A percentile compares a stretch with the other conserved stretches of the same genome.
phyloP scores from a whole-genome alignment of 2,113 vertebrate species.

The Hiodon tergisus region DNA sequence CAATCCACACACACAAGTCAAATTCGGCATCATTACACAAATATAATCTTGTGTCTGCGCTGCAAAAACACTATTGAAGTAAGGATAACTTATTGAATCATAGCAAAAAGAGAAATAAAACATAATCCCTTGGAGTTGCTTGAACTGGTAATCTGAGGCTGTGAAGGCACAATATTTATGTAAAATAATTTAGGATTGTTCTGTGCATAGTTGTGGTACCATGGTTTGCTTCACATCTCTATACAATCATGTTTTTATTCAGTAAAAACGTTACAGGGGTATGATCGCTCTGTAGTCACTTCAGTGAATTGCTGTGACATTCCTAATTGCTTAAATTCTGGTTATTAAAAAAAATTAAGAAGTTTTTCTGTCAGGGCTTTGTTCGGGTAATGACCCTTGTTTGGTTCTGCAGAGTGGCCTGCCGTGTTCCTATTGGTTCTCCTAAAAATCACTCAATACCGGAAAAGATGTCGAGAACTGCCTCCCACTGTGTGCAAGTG shows the following conservation, averaged over 20 bases:
- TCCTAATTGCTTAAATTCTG: neutral
- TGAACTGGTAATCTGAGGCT: slow-evolving; percentile 17
- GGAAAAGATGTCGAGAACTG: neutral
- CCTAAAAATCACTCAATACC: neutral
- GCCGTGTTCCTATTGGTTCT: neutral
- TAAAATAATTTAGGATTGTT: slow-evolving; percentile 24
- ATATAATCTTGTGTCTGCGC: neutral
- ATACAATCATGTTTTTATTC: neutral
- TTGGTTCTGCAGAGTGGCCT: neutral
- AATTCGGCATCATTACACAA: neutral
- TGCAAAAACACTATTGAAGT: slow-evolving; percentile 3
- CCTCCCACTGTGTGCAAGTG: neutral
- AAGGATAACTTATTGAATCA: slow-evolving; percentile 21
- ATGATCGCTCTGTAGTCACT: neutral
- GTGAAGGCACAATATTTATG: slow-evolving; percentile 16
- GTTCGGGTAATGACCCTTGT: neutral
- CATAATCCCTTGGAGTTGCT: slow-evolving; percentile 7
- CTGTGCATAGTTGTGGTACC: slow-evolving; percentile 34
- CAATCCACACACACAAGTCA: too few species aligned
- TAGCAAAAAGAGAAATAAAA: neutral
- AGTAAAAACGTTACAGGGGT: neutral
- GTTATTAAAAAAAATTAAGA: neutral
- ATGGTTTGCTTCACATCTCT: slow-evolving; percentile 12
- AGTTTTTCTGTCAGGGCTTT: too few species aligned
- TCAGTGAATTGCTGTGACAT: neutral